Base-by-base conservation (phyloP, 2,888 invertebrate species). In the Oligia fasciuncula region DNA sequence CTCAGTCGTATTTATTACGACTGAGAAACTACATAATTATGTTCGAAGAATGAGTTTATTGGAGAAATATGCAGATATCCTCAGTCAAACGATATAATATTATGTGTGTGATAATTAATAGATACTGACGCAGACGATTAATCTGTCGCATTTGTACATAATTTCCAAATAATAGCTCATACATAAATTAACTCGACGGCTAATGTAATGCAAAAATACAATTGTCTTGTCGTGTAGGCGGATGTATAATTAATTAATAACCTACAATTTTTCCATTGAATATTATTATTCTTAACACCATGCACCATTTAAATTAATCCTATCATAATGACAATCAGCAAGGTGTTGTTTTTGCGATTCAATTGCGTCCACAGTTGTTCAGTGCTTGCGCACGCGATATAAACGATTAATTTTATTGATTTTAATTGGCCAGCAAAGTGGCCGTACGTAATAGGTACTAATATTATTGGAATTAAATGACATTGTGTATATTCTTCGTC, bases 121-220 rank as follows among this genome's bases (percentile, higher is more conserved):
- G 17, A 0, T 40, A 13, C 13, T 68, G 51, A 77, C 49, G 29
- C 14, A 51, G 17, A 43, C 13, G 8, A 67, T 76, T 29, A 68
- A 43, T 35, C 43, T 13, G 19, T 57, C 23, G 4, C 23, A 57
- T 57, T 57, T 57, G 57, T 35, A 40, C 29, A 76, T 17, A 40
- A 67, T 57, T 46, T 66, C 35, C 29, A 67, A 76, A 43, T 60
- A 66, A 60, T 9, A 17, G 5, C 19, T 66, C n/a, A 60, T 76
- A 40, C 51, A 67, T 76, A 17, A 40, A 62, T 67, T 43, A 60
- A 54, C 54, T 11, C 6, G 40, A 40, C 19, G 17, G 23, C 3
- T 40, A 49, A 70, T 70, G 49, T 23, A 79, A 60, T n/a, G 11
- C 29, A 35, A 43, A 17, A 43, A 43, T 17, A 43, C 51, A 57